Percentiles rank a stretch among this genome's conserved stretches.
phyloP scores from a whole-genome alignment of 1,140 invertebrate species.

The Brachionus sp. region DNA sequence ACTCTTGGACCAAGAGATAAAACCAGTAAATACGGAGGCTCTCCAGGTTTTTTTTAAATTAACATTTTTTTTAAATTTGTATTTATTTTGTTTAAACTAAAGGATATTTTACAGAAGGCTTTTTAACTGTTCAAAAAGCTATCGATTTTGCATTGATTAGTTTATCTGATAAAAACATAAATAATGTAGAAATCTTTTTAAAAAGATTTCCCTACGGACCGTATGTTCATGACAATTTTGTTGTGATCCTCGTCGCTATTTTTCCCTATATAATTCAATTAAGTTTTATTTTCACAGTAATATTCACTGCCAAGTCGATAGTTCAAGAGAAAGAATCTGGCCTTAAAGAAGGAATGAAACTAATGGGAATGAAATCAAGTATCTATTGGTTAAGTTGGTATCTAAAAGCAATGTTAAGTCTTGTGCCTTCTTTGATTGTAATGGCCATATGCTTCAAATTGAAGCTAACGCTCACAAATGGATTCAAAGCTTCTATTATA shows the following conservation, averaged over 20 bases:
- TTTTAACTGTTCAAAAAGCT: constrained; percentile 67
- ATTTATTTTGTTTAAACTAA: constrained; percentile 38
- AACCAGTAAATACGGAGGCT: constrained; percentile 63
- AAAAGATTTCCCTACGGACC: constrained; percentile 52
- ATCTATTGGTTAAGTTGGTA: constrained; percentile 78
- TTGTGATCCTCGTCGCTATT: constrained; percentile 63
- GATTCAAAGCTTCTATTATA: constrained; percentile 55
- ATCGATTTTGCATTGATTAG: constrained; percentile 63
- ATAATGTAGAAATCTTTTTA: constrained; percentile 61
- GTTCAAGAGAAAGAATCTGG: constrained; percentile 57
- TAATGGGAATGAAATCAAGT: constrained; percentile 78
- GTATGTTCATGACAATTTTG: constrained; percentile 54
- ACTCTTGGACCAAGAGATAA: constrained; percentile 65
- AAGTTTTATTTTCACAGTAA: constrained; percentile 65
- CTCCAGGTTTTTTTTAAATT: constrained; percentile 61
- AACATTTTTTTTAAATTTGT: not conserved
- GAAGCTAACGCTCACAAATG: constrained; percentile 31
- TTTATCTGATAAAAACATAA: constrained; percentile 48
- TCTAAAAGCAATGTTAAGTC: constrained; percentile 64
- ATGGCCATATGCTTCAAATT: constrained; percentile 60
- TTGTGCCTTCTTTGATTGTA: constrained; percentile 64
- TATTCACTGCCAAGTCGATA: constrained; percentile 54
- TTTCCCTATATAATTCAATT: constrained; percentile 63
- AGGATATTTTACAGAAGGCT: constrained; percentile 67
- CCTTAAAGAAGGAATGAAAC: constrained; percentile 67